These are phyloP conservation scores for Dastarcus helophoroides DNA, from an alignment of 2,888 invertebrate species.

Conservation along the genomic window DNA sequence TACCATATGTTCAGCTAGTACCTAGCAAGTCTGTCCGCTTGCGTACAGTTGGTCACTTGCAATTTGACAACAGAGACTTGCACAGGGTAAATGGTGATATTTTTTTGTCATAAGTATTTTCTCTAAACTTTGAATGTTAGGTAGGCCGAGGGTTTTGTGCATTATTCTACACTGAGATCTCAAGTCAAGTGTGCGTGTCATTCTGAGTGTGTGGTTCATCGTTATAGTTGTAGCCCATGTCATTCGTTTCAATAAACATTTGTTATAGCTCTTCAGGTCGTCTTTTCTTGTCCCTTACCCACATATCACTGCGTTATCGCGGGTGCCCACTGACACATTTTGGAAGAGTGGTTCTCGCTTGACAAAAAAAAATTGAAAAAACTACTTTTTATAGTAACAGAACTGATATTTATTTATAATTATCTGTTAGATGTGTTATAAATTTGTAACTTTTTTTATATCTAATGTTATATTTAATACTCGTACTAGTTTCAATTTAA, in stretches of 20 bases:
- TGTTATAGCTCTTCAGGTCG: constrained; percentile 35
- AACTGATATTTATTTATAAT: constrained; percentile 27
- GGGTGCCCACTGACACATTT: constrained; percentile 19
- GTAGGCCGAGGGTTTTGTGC: constrained; percentile 40
- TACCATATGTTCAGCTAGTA: constrained; percentile 41
- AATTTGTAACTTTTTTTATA: constrained; percentile 26
- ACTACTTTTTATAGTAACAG: constrained; percentile 27
- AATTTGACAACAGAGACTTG: constrained; percentile 41
- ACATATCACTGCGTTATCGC: constrained; percentile 24
- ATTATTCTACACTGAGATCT: constrained; percentile 37
- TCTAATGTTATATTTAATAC: constrained; percentile 28
- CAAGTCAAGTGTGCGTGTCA: constrained; percentile 31
- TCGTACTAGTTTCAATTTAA: constrained; percentile 32
- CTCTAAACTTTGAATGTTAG: constrained; percentile 41
- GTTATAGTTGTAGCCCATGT: constrained; percentile 35
- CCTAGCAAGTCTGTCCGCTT: constrained; percentile 41
- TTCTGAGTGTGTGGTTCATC: constrained; percentile 27
- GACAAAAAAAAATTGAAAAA: constrained; percentile 17
- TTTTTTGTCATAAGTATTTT: constrained; percentile 42
- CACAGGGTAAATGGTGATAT: constrained; percentile 44
- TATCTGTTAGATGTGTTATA: constrained; percentile 23
- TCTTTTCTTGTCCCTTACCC: constrained; percentile 30
- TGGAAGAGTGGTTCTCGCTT: constrained; percentile 20
- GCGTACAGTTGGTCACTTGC: constrained; percentile 40
- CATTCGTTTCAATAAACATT: constrained; percentile 36